Evolutionary conservation across 2,113 vertebrate genomes (phyloP).

Genomic region (Setophaga kirtlandii): DNA sequence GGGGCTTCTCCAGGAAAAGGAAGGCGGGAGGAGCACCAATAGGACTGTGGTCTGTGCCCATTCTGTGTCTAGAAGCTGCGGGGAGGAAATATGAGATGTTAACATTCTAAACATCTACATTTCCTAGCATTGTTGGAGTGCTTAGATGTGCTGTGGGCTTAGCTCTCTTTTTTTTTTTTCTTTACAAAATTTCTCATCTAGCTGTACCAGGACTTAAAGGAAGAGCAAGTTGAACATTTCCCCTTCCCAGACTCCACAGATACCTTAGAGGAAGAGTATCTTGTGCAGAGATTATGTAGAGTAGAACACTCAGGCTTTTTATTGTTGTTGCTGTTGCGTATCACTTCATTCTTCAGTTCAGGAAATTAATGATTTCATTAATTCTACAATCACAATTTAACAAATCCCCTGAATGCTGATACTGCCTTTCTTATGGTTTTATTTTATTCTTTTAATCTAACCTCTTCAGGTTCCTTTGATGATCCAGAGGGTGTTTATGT

Average conservation of each 20-base stretch:
- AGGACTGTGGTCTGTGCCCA: rapidly evolving
- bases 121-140: background rate
- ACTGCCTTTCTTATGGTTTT: background rate
- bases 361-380: background rate
- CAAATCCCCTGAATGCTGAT: background rate
- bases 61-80: background rate
- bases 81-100: background rate
- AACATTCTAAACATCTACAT: background rate
- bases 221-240: background rate
- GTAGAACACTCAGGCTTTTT: background rate
- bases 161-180: background rate
- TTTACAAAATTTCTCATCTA: background rate
- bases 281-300: background rate
- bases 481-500: background rate
- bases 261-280: background rate
- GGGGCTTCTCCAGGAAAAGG: background rate
- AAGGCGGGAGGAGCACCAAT: background rate
- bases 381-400: background rate
- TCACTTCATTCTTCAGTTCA: background rate
- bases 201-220: background rate
- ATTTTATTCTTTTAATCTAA: background rate
- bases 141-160: background rate
- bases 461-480: background rate
- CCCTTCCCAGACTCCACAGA: background rate
- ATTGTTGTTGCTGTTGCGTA: background rate